phyloP scores from a whole-genome alignment of 2,797 vertebrate species.

The Syngnathus acus region DNA sequence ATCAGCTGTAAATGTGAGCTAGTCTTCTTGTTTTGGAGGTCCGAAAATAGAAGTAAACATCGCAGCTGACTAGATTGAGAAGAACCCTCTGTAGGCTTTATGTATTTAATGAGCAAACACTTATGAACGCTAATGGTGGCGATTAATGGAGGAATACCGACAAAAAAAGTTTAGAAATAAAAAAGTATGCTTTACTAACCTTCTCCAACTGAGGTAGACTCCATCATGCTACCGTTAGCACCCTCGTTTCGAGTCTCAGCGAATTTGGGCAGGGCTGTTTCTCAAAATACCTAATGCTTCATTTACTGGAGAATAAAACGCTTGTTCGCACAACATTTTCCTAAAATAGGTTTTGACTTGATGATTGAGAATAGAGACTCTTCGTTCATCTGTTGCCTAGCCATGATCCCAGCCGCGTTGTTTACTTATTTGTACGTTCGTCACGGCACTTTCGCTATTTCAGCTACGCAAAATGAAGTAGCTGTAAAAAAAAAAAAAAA shows the following conservation, averaged over 20 bases:
- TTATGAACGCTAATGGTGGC: too few species aligned
- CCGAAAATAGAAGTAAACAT: neutral
- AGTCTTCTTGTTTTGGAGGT: neutral
- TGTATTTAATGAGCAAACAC: neutral
- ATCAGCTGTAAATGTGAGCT: neutral
- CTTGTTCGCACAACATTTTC: neutral
- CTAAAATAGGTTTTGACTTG: neutral
- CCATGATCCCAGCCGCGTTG: constrained; percentile 5
- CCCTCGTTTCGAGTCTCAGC: neutral
- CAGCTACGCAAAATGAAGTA: neutral
- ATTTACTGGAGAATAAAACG: neutral
- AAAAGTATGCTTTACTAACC: neutral
- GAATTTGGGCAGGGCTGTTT: neutral
- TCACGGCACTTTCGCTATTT: constrained; percentile 41
- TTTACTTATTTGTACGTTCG: constrained; percentile 25
- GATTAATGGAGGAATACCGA: neutral
- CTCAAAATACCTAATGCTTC: too few species aligned
- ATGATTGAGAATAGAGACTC: neutral
- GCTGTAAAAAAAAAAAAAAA: neutral
- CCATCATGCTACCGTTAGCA: constrained; percentile 5
- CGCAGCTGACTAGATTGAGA: neutral
- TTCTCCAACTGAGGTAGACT: constrained; percentile 2
- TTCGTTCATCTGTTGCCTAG: neutral
- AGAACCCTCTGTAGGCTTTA: neutral
- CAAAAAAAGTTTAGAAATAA: neutral